These are phyloP conservation scores for Lasioglossum pauxillum DNA, from an alignment of 2,888 invertebrate species.

Conservation along the genomic window DNA sequence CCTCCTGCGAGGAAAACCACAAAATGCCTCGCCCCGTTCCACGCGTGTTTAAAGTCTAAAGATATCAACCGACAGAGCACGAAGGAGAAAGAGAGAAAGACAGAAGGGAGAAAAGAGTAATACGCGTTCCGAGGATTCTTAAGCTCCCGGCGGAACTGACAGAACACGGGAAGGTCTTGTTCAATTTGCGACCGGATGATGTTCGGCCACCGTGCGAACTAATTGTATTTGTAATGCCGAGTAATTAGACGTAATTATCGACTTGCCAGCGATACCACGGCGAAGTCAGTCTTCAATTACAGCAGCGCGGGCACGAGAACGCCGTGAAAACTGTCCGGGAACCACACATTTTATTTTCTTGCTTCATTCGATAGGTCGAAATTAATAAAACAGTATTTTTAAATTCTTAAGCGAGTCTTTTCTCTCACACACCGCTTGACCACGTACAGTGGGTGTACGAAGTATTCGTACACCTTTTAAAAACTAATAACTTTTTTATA, in stretches of 20 bases:
- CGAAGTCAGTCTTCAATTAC: slow-evolving; percentile 34
- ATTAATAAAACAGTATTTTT: too few relatives aligned
- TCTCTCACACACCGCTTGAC: too few relatives aligned
- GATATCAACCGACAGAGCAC: slow-evolving; percentile 43
- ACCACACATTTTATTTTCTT: not conserved
- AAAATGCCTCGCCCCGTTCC: slow-evolving; percentile 48
- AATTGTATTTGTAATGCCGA: slow-evolving; percentile 32
- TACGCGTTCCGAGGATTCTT: slow-evolving; percentile 6
- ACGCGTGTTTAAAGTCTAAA: slow-evolving; percentile 55
- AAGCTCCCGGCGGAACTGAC: not conserved
- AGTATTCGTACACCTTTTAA: too few relatives aligned
- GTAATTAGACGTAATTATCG: slow-evolving; percentile 40
- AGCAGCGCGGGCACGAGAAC: slow-evolving; percentile 1
- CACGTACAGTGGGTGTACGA: too few relatives aligned
- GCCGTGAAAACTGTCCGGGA: not conserved
- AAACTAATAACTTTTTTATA: too few relatives aligned
- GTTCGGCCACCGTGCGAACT: not conserved
- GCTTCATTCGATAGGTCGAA: too few relatives aligned
- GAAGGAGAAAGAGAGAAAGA: not conserved
- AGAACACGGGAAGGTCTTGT: not conserved
- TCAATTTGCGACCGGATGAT: slow-evolving; percentile 6
- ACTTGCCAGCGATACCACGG: not conserved
- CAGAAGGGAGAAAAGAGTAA: not conserved
- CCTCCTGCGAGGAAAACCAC: slow-evolving; percentile 43
- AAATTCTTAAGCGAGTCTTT: too few relatives aligned